Evolutionary conservation across 2,888 invertebrate species (phyloP).

Genomic region (Achlya flavicornis): DNA sequence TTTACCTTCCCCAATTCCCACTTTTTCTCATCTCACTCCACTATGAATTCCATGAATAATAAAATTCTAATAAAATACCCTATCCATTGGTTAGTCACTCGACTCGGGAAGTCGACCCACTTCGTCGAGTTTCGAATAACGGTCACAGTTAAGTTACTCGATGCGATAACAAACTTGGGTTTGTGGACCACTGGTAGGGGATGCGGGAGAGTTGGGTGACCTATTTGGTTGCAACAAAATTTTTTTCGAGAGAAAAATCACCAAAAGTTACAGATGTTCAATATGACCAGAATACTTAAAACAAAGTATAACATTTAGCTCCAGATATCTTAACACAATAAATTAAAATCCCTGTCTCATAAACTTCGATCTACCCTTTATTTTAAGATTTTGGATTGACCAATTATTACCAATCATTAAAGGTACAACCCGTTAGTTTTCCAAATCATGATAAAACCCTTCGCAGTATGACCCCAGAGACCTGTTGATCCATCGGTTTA

Average conservation of each 20-base stretch:
- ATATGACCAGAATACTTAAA: not conserved
- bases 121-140: conserved; percentile 44
- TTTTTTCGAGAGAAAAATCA: not conserved
- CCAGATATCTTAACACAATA: too few species aligned
- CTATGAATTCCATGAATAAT: too few species aligned
- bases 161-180: conserved; percentile 44
- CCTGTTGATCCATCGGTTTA: not conserved
- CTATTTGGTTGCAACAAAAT: not conserved
- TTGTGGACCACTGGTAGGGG: not conserved
- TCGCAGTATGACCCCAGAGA: not conserved
- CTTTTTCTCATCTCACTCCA: too few species aligned
- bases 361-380: too few species aligned
- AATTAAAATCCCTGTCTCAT: too few species aligned
- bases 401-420: conserved; percentile 7
- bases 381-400: not conserved
- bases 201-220: not conserved
- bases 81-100: conserved; percentile 26
- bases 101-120: conserved; percentile 35
- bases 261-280: not conserved
- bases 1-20: too few species aligned
- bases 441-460: not conserved
- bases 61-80: not conserved
- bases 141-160: conserved; percentile 33
- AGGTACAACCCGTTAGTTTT: not conserved
- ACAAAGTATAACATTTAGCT: not conserved